phyloP scores from a whole-genome alignment of 2,113 vertebrate species.

The Oxyruncus cristatus region DNA sequence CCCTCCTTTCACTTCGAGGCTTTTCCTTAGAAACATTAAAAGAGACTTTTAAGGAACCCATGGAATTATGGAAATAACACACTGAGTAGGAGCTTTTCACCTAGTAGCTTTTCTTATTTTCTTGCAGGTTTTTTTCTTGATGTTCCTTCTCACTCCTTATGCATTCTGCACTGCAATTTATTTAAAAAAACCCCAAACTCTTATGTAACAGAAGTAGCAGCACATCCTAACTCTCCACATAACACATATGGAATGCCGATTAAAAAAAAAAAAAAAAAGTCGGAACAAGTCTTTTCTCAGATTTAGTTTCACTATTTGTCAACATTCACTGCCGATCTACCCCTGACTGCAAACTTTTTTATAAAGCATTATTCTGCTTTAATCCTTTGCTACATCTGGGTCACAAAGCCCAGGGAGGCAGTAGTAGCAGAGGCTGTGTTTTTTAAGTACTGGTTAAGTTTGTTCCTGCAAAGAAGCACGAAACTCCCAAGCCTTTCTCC shows the following conservation, averaged over 20 bases:
- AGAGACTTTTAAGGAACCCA: background rate
- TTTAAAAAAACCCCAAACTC: background rate
- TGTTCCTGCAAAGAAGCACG: background rate
- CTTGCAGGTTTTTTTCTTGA: background rate
- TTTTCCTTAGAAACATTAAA: slow-evolving; percentile 20
- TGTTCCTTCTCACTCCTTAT: background rate
- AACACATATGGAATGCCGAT: slow-evolving; percentile 28
- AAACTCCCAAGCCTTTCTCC: background rate
- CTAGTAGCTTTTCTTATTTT: background rate
- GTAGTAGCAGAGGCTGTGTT: background rate
- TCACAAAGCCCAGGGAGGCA: background rate
- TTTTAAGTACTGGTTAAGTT: background rate
- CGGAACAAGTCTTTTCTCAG: background rate
- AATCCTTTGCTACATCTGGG: background rate
- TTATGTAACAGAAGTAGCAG: slow-evolving; percentile 10
- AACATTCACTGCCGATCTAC: background rate
- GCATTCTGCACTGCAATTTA: background rate
- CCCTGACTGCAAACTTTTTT: background rate
- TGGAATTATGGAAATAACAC: background rate
- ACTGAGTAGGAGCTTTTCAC: background rate
- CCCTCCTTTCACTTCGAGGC: background rate
- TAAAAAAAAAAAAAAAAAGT: background rate
- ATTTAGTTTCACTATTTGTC: slow-evolving; percentile 43
- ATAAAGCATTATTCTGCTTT: background rate
- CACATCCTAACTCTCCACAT: background rate